phyloP scores from a whole-genome alignment of 2,113 vertebrate genomes.

The Indicator maculatus region DNA sequence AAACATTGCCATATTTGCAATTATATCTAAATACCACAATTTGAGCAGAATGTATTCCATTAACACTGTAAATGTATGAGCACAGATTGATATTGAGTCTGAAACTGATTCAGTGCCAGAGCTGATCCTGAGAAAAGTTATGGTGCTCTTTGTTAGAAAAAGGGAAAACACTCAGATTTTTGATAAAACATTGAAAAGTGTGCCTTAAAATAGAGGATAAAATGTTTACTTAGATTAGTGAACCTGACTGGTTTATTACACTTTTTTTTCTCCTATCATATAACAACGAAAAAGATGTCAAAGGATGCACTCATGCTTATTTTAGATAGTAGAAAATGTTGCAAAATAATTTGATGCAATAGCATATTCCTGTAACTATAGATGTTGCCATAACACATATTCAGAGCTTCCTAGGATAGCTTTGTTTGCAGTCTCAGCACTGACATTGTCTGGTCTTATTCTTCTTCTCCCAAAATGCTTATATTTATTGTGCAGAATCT shows the following conservation, averaged over 20 bases:
- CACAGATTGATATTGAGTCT: background rate
- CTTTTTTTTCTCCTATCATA: background rate
- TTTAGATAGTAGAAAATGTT: background rate
- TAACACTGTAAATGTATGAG: background rate
- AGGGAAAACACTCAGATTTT: background rate
- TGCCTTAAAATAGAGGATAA: background rate
- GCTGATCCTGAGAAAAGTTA: background rate
- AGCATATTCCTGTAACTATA: background rate
- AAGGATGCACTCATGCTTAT: accelerated
- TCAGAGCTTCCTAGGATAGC: background rate
- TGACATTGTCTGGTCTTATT: background rate
- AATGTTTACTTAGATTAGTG: background rate
- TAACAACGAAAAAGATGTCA: background rate
- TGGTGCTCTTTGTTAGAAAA: background rate
- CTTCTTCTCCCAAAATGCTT: background rate
- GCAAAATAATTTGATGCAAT: background rate
- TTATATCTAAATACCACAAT: background rate
- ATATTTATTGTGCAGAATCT: background rate
- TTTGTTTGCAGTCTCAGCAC: background rate
- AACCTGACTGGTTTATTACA: background rate
- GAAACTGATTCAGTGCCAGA: background rate
- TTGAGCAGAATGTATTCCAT: background rate
- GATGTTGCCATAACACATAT: background rate
- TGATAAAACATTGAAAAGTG: background rate
- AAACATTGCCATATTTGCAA: background rate